phyloP scores from a whole-genome alignment of 2,797 vertebrate species.

The Dallia pectoralis region DNA sequence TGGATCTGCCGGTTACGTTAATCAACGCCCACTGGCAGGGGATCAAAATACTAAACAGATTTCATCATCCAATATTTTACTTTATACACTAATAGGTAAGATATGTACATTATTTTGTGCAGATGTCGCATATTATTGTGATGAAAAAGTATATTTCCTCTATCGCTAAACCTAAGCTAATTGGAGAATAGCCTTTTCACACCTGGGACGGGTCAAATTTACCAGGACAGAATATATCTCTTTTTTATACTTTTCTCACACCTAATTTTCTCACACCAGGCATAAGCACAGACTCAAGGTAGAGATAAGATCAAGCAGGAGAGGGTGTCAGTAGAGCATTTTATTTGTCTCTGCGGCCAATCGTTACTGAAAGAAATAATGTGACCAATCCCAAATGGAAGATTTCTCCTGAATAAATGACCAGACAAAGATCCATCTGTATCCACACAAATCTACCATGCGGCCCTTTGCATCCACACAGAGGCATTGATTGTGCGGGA shows the following conservation, averaged over 20 bases:
- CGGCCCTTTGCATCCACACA: slow-evolving; percentile 66
- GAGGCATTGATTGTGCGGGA: slow-evolving; percentile 72
- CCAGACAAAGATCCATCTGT: slow-evolving; percentile 80
- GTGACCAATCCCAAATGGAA: slow-evolving; percentile 59
- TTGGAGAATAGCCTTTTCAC: too few species aligned
- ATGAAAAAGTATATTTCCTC: too few species aligned
- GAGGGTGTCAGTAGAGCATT: slow-evolving; percentile 41
- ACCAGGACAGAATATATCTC: too few species aligned
- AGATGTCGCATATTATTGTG: too few species aligned
- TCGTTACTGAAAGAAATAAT: slow-evolving; percentile 66
- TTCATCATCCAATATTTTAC: background rate
- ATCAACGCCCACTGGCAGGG: slow-evolving; percentile 25
- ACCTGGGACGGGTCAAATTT: too few species aligned
- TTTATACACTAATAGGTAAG: background rate
- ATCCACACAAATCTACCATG: slow-evolving; percentile 67
- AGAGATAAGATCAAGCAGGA: slow-evolving; percentile 47
- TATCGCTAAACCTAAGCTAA: too few species aligned
- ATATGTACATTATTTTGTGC: too few species aligned
- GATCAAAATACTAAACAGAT: slow-evolving; percentile 30
- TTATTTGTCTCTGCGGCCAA: slow-evolving; percentile 41
- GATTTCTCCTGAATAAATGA: slow-evolving; percentile 70
- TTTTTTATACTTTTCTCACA: too few species aligned
- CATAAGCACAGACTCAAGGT: slow-evolving; percentile 26
- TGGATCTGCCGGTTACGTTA: slow-evolving; percentile 22
- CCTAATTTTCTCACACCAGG: too few species aligned